These are phyloP conservation scores for Amorpha juglandis DNA, from an alignment of 2,888 invertebrate species.

Conservation along the genomic window DNA sequence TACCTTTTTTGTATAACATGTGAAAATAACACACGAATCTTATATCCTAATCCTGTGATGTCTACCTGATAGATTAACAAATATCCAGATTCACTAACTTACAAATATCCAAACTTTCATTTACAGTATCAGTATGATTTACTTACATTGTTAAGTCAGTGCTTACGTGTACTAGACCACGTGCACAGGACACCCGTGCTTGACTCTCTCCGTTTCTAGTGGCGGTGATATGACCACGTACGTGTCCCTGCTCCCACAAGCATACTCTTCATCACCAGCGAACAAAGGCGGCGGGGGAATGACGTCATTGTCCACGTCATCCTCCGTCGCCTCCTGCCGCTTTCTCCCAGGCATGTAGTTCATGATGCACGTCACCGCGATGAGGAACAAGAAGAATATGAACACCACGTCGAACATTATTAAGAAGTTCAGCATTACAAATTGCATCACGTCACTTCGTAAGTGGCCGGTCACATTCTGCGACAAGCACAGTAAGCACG, in stretches of 20 bases:
- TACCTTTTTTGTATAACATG: too few relatives aligned
- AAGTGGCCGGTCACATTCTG: slow-evolving; percentile 70
- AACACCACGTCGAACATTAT: slow-evolving; percentile 95
- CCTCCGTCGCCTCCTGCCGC: slow-evolving; percentile 79
- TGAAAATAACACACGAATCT: too few relatives aligned
- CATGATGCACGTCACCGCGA: slow-evolving; percentile 92
- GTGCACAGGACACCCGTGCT: slow-evolving; percentile 79
- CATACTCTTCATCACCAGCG: slow-evolving; percentile 62
- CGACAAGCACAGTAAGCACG: slow-evolving; percentile 31
- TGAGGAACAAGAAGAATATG: slow-evolving; percentile 93
- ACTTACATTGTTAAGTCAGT: slow-evolving; percentile 74
- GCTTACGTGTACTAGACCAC: slow-evolving; percentile 73
- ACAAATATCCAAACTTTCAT: too few relatives aligned
- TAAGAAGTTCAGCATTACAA: slow-evolving; percentile 93
- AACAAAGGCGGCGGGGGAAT: slow-evolving; percentile 80
- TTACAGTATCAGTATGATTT: slow-evolving; percentile 9
- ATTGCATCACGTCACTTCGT: slow-evolving; percentile 87
- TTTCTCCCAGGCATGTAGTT: slow-evolving; percentile 89
- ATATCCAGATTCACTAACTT: too few relatives aligned
- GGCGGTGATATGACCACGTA: slow-evolving; percentile 80
- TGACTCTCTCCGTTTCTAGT: slow-evolving; percentile 66
- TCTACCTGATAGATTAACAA: too few relatives aligned
- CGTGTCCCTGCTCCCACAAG: slow-evolving; percentile 70
- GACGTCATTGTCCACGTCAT: slow-evolving; percentile 77
- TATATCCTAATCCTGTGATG: too few relatives aligned